Evolutionary conservation across 1,140 invertebrate genomes (phyloP), one percentile per base, ranked within the genome.

Genomic region (Lepidostoma basale): DNA sequence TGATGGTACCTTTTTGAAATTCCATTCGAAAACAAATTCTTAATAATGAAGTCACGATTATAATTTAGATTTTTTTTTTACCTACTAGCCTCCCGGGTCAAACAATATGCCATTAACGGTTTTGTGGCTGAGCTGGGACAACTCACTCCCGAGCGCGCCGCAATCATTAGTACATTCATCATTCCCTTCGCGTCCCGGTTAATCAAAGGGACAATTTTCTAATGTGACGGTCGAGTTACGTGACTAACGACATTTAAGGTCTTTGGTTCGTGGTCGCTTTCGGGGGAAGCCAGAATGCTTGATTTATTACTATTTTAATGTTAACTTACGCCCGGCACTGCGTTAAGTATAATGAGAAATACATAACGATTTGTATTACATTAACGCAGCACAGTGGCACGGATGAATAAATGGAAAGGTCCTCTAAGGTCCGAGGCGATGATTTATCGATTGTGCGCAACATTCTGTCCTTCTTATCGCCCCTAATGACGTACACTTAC

Each of bases 131-230:
- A 56, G 44, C 9, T 49, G 39, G 45, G 49, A 67, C 30, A 60
- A 33, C 36, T 65, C 30, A 42, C 40, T 39, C 30, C 40, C 47
- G 39, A 65, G 36, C 33, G 33, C 28, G 12, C 30, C 28, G 56
- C 45, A 62, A 71, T 68, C 63, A 68, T 67, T 54, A 33, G 33
- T 54, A 25, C 70, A 72, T 72, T 72, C 64, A 72, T 72, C 66
- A 72, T 72, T 72, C 68, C 66, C 69, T 71, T 30, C 59, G 26
- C 26, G 42, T 59, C 44, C 63, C 42, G 66, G 62, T 62, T 68
- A 71, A 71, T 65, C 69, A 65, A 65, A 68, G 62, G 33, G 70
- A 72, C 70, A 72, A 40, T 68, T 72, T 72, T 56, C 36, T 72
- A 72, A 68, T 62, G 68, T 62, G 54, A 65, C 44, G 54, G 18